Base-by-base conservation (phyloP, 2,888 invertebrate genomes). In the Ophioninae sp. region DNA sequence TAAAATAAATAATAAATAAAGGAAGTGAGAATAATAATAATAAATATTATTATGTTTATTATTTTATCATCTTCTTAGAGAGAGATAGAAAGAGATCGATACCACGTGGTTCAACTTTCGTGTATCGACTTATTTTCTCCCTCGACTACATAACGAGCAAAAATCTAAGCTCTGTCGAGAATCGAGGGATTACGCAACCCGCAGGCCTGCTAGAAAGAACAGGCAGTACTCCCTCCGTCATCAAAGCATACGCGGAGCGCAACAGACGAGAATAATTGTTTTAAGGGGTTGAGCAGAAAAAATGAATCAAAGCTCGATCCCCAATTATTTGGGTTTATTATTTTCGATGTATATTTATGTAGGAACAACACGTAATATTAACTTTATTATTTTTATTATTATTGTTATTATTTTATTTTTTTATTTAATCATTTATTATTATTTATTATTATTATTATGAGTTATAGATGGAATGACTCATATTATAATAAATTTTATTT, bases 91-190 rank as follows among this genome's bases (percentile, higher is more conserved):
- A 72, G 41, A 75, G 41, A 56, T 10, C 21, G 68, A 67, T 20
- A 69, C 8, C 7, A 59, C 67, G 67, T 72, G 81, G 81, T 67
- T 62, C 72, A 73, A 72, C 65, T 65, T 77, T 72, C 72, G 81
- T 68, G 67, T 72, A 73, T 77, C 76, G 70, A 30, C 21, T 50
- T 39, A 39, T n/a, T n/a, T 21, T 39, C 41, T 65, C 62, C 17
- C 61, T 23, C 61, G 30, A 13, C 0, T 37, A 44, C 50, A 17
- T 62, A 59, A 41, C 61, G 37, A 68, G 68, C n/a, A 10, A 44
- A 64, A 50, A 44, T 44, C 44, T 13, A 61, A 56, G 39, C 39
- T 23, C 41, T 61, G 41, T 41, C 41, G 41, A 65, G 76, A 67
- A 41, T 56, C 41, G 23, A 13, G n/a, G 23, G 57, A 61, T 79